Evolutionary conservation across 2,113 vertebrate genomes (phyloP), one percentile per base, ranked within the genome.

Genomic region (Crotalus helleri): DNA sequence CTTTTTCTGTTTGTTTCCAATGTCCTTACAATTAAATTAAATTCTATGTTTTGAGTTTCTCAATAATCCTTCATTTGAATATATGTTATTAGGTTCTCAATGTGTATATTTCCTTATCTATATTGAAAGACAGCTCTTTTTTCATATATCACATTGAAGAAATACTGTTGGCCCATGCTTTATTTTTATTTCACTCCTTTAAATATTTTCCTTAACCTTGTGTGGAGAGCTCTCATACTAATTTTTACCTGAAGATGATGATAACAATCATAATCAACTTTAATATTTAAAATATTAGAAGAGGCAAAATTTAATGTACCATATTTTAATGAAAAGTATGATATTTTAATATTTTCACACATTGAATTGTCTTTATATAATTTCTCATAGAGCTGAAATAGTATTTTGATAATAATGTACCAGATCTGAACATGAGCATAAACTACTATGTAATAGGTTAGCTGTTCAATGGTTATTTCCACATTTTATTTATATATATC

Each of bases 31-130:
- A 15, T 94, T 88, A 94, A 94, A 59, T 94, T 93, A 86, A 94
- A 9, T 44, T 54, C 33, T 89, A 85, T 53, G 44, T 57, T 0
- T 89, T 95, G 89, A 93, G 94, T 93, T 89, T 89, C 95, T 95
- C 91, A 94, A 95, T 94, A 94, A 59, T 8, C 15, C 89, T 88
- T 93, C 90, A 53, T 91, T 93, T 92, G 88, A 95, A 96, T 94
- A 87, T 89, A 90, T 94, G 91, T 55, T 95, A 86, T 91, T 93
- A 93, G 59, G 33, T 5, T 57, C 90, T 8, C 92, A 92, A 88
- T 93, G 9, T 59, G 13, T 69, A 94, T 21, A 33, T 95, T 64
- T 91, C 87, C 93, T 94, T 11, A 90, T 69, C 57, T 23, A 92
- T 57, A 1, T 24, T 59, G 89, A 90, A 95, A 94, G 44, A 46